phyloP scores from a whole-genome alignment of 2,888 invertebrate species.

The Drosophila emarginata region DNA sequence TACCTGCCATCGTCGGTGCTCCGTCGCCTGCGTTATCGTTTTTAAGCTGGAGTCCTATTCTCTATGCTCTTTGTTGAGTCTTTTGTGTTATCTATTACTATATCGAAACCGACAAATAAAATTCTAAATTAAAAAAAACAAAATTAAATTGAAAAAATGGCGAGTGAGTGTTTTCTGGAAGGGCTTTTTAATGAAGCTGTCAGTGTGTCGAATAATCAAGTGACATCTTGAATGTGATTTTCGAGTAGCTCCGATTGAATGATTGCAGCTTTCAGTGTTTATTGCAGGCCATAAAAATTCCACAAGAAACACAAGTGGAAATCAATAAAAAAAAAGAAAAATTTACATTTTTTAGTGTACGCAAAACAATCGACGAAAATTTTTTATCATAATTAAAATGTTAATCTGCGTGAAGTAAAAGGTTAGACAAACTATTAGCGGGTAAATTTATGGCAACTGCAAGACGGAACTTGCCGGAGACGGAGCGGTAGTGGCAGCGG shows the following conservation, averaged over 20 bases:
- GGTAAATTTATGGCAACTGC: conserved; percentile 70
- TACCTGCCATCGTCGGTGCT: conserved; percentile 74
- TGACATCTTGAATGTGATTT: conserved; percentile 31
- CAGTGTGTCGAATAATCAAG: conserved; percentile 1
- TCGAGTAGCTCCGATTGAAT: conserved; percentile 23
- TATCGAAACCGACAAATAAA: conserved; percentile 59
- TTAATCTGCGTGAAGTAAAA: conserved; percentile 76
- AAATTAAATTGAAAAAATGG: background rate
- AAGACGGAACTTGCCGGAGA: conserved; percentile 68
- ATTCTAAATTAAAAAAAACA: conserved; percentile 44
- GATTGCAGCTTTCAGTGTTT: conserved; percentile 51
- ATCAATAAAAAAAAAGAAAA: conserved; percentile 54
- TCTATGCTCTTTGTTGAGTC: conserved; percentile 42
- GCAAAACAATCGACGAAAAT: conserved; percentile 59
- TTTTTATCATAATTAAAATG: conserved; percentile 76
- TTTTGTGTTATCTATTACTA: conserved; percentile 66
- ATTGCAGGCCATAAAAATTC: conserved; percentile 60
- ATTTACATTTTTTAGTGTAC: conserved; percentile 55
- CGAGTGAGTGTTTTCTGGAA: background rate
- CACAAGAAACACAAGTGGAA: conserved; percentile 51
- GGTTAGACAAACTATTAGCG: conserved; percentile 79
- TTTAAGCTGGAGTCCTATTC: conserved; percentile 39
- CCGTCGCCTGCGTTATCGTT: conserved; percentile 69
- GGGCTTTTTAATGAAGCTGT: conserved; percentile 17
- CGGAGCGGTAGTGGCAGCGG: conserved; percentile 6